phyloP scores from a whole-genome alignment of 2,113 vertebrate genomes.

The Alligator sinensis region DNA sequence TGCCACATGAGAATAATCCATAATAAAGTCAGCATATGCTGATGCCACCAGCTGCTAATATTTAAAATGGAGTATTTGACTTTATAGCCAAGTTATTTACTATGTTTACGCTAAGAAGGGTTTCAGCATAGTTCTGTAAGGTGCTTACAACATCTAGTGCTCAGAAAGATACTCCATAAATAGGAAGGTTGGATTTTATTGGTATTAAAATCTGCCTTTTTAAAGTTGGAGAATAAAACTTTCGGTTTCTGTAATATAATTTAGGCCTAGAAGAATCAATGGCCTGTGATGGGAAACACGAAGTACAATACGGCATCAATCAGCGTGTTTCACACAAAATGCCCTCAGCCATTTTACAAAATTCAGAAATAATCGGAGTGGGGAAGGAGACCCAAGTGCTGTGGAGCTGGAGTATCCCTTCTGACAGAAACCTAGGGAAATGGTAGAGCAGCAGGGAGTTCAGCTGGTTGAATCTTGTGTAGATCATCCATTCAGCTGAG shows the following conservation, averaged over 20 bases:
- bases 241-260: constrained; percentile 1
- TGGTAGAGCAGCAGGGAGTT: background rate
- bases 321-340: constrained; percentile 21
- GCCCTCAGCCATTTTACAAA: background rate
- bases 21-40: constrained; percentile 63
- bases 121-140: constrained; percentile 71
- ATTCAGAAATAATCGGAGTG: background rate
- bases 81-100: constrained; percentile 73
- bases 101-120: constrained; percentile 73
- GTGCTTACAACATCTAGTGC: constrained; percentile 75
- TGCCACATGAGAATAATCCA: constrained; percentile 68
- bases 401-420: background rate
- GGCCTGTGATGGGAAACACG: constrained; percentile 9
- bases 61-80: constrained; percentile 74
- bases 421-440: background rate
- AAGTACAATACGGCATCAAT: constrained; percentile 3
- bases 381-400: background rate
- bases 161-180: constrained; percentile 70
- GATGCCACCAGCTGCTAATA: constrained; percentile 62
- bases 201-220: constrained; percentile 58
- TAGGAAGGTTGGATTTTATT: constrained; percentile 63
- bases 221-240: constrained; percentile 53
- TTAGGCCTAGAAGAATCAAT: constrained; percentile 28
- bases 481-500: background rate
- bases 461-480: background rate